Percentiles rank a stretch among this genome's conserved stretches.
phyloP scores from a whole-genome alignment of 2,888 invertebrate species.

The Agrenia bidenticulata region DNA sequence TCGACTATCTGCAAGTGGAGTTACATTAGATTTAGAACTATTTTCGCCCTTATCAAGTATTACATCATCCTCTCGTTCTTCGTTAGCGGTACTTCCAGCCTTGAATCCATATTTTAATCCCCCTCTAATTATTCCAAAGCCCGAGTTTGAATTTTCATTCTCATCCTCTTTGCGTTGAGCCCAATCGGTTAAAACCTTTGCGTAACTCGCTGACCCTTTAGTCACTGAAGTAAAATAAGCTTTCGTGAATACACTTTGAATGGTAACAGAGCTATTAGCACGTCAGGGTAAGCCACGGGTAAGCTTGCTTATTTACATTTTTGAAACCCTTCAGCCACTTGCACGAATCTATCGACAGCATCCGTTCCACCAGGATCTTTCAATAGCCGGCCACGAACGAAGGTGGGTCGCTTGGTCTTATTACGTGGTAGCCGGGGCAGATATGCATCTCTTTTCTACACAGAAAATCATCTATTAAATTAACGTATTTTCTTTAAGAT shows the following conservation, averaged over 20 bases:
- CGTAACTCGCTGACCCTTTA: slow-evolving; percentile 23
- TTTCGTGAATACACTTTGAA: not conserved
- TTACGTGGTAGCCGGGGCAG: slow-evolving; percentile 37
- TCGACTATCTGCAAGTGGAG: slow-evolving; percentile 3
- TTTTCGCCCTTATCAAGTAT: not conserved
- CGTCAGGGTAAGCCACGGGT: not conserved
- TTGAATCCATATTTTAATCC: slow-evolving; percentile 5
- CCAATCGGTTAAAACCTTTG: slow-evolving; percentile 35
- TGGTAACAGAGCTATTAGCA: not conserved
- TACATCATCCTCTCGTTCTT: not conserved
- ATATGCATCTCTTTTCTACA: slow-evolving; percentile 46
- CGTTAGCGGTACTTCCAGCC: not conserved
- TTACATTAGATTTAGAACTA: too few species aligned
- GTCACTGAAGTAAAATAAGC: slow-evolving; percentile 15
- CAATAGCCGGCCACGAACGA: slow-evolving; percentile 37
- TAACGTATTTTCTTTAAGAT: not conserved
- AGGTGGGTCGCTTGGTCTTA: slow-evolving; percentile 30
- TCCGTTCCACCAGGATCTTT: slow-evolving; percentile 42
- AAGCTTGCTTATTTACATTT: slow-evolving; percentile 36
- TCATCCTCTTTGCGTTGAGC: slow-evolving; percentile 29
- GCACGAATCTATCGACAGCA: slow-evolving; percentile 40
- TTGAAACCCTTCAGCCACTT: slow-evolving; percentile 39
- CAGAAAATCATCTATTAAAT: not conserved
- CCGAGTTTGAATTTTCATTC: slow-evolving; percentile 20
- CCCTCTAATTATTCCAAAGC: slow-evolving; percentile 27